Evolutionary conservation across 53 echinoderm and acorn worm species (phyloP).

Genomic region (Zoroaster sp.): DNA sequence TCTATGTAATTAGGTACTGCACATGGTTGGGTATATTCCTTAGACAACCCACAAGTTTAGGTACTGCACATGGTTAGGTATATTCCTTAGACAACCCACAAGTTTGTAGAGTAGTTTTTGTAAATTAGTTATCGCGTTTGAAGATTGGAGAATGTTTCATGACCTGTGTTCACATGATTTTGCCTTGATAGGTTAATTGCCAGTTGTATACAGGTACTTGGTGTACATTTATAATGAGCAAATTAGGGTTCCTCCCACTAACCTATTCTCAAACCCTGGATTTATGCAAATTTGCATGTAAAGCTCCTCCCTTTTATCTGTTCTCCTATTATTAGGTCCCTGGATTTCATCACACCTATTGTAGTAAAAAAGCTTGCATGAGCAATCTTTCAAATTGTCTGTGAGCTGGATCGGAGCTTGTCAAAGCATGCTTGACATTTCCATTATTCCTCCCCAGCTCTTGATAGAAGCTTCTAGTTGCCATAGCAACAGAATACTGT

Average conservation of each 20-base stretch:
- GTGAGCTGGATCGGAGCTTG: not conserved
- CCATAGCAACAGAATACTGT: conserved; percentile 16
- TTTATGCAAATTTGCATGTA: not conserved
- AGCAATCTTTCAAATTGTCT: not conserved
- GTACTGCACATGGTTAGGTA: too few species aligned
- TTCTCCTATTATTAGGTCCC: not conserved
- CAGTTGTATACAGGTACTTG: not conserved
- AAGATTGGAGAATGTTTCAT: not conserved
- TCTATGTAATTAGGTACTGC: too few species aligned
- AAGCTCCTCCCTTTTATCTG: not conserved
- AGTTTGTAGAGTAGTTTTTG: too few species aligned
- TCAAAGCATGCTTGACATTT: conserved; percentile 28
- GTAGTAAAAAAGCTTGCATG: not conserved
- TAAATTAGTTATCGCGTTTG: not conserved
- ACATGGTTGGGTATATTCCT: too few species aligned
- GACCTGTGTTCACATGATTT: not conserved
- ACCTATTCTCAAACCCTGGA: not conserved
- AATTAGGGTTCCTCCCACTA: not conserved
- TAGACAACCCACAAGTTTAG: too few species aligned
- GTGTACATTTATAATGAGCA: not conserved
- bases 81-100: too few species aligned
- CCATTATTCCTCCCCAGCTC: conserved; percentile 37
- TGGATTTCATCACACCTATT: not conserved
- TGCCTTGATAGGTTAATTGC: too few species aligned
- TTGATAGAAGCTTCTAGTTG: conserved; percentile 27